Percentiles rank a stretch among this genome's conserved stretches.
phyloP scores from a whole-genome alignment of 2,113 vertebrate species.

The Sphaerodactylus townsendi region DNA sequence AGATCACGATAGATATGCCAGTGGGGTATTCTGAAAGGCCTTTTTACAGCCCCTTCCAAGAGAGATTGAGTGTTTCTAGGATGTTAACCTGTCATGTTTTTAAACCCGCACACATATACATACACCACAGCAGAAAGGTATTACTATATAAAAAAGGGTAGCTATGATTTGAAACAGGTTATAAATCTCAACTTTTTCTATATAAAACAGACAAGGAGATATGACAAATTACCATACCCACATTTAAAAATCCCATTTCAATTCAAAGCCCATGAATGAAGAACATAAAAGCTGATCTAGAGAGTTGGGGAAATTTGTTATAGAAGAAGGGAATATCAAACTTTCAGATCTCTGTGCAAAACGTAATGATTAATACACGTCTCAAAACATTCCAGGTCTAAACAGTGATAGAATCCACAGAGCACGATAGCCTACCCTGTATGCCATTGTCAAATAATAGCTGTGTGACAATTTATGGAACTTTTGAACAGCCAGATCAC shows the following conservation, averaged over 20 bases:
- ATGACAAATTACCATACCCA: constrained; percentile 46
- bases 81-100: constrained; percentile 63
- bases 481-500: constrained; percentile 70
- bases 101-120: neutral
- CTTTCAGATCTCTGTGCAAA: constrained; percentile 60
- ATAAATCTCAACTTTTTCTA: constrained; percentile 59
- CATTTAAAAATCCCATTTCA: constrained; percentile 56
- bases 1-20: neutral
- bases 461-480: constrained; percentile 61
- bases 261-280: constrained; percentile 53
- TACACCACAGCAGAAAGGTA: constrained; percentile 44
- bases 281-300: constrained; percentile 47
- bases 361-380: constrained; percentile 53
- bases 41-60: constrained; percentile 38
- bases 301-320: constrained; percentile 44
- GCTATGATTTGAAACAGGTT: constrained; percentile 58
- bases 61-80: constrained; percentile 48
- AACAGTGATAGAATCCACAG: constrained; percentile 69
- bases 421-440: constrained; percentile 53
- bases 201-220: neutral
- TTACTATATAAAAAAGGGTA: constrained; percentile 64
- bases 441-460: constrained; percentile 59
- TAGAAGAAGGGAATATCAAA: constrained; percentile 57
- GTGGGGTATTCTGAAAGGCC: neutral
- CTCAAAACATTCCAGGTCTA: constrained; percentile 63